A percentile compares a stretch with the other conserved stretches of the same genome.
These are phyloP conservation scores for Aleiodes testaceus DNA, from an alignment of 2,888 invertebrate species.

Conservation along the genomic window DNA sequence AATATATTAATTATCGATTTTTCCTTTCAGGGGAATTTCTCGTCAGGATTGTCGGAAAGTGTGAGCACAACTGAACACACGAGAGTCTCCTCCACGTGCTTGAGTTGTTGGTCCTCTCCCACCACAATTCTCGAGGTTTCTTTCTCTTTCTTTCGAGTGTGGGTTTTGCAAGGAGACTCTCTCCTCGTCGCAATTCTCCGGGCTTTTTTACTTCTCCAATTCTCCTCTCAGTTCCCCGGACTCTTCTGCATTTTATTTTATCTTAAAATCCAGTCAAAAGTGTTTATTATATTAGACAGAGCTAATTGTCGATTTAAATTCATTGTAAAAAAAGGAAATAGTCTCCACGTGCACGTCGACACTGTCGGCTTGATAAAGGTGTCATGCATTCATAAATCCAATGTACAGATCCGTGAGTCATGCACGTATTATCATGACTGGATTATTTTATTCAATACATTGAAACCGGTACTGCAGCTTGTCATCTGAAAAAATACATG, in stretches of 20 bases:
- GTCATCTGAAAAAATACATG: constrained; percentile 20
- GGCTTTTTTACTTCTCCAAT: neutral
- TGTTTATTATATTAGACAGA: too few species aligned
- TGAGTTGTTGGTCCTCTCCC: constrained; percentile 62
- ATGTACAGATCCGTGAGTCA: constrained; percentile 22
- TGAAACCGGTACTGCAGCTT: constrained; percentile 8
- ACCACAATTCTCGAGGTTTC: constrained; percentile 42
- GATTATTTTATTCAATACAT: neutral
- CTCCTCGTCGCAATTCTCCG: constrained; percentile 48
- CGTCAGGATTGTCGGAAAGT: constrained; percentile 63
- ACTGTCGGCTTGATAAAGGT: constrained; percentile 55
- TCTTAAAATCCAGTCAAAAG: too few species aligned
- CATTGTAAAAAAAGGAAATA: constrained; percentile 41
- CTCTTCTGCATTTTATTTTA: too few species aligned
- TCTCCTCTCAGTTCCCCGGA: too few species aligned
- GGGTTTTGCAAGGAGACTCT: constrained; percentile 48
- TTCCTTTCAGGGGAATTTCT: neutral
- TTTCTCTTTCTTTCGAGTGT: constrained; percentile 49
- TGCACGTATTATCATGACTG: neutral
- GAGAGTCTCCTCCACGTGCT: constrained; percentile 67
- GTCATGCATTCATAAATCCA: constrained; percentile 44
- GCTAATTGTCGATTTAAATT: too few species aligned
- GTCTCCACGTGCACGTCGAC: constrained; percentile 38
- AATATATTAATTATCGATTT: neutral
- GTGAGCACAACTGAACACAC: constrained; percentile 65